phyloP scores from a whole-genome alignment of 2,888 invertebrate genomes.

The Ischnus inquisitorius region DNA sequence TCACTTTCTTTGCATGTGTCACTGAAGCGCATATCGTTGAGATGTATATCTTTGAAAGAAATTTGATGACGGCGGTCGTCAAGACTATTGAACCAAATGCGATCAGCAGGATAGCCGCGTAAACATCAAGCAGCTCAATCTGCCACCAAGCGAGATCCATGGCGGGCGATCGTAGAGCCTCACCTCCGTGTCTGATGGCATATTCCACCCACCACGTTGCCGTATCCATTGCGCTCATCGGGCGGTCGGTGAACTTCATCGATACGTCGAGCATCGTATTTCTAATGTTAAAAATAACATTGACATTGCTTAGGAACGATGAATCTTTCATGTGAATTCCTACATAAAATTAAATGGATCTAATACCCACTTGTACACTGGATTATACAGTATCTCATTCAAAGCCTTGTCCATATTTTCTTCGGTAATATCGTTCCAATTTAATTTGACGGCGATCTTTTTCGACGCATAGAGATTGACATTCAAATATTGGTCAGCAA shows the following conservation, averaged over 20 bases:
- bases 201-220: conserved; percentile 81
- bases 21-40: background rate
- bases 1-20: conserved; percentile 3
- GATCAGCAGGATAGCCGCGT: conserved; percentile 52
- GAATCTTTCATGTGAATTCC: background rate
- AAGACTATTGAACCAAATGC: background rate
- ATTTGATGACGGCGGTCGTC: conserved; percentile 7
- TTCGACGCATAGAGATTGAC: conserved; percentile 74
- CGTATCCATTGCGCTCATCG: conserved; percentile 76
- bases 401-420: conserved; percentile 73
- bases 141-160: conserved; percentile 81
- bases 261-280: conserved; percentile 68
- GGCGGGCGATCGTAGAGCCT: conserved; percentile 77
- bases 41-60: background rate
- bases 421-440: conserved; percentile 72
- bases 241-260: conserved; percentile 77
- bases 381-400: conserved; percentile 73
- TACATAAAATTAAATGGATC: background rate
- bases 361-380: conserved; percentile 70
- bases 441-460: conserved; percentile 73
- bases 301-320: background rate
- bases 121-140: conserved; percentile 77
- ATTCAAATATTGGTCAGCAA: conserved; percentile 74
- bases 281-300: conserved; percentile 40
- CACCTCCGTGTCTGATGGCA: conserved; percentile 75